Conservation (phyloP, 2,797 vertebrate species). For the Lerista edwardsae region DNA sequence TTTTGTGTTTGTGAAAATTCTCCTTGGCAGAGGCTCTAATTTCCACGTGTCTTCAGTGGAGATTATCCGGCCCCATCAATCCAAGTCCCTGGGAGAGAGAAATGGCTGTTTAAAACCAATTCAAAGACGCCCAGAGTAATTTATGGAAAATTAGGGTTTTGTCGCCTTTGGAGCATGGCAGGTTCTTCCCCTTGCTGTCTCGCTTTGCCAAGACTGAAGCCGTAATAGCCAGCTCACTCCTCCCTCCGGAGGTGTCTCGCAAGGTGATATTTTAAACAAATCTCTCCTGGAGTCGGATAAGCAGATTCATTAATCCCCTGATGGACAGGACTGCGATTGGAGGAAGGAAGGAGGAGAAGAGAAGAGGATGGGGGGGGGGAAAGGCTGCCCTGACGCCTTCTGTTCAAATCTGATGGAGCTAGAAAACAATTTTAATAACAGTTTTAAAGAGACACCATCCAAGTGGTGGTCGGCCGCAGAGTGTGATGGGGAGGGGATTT, state of each 20-base stretch:
- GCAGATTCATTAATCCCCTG: conserved; percentile 36
- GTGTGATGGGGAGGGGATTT: background rate
- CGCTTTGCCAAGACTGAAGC: fast-evolving
- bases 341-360: background rate
- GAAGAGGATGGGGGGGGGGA: background rate
- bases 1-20: background rate
- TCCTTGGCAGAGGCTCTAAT: background rate
- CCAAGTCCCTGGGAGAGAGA: conserved; percentile 29
- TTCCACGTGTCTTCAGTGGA: background rate
- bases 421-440: conserved; percentile 36
- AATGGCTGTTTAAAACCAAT: conserved; percentile 39
- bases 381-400: background rate
- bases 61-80: conserved; percentile 46
- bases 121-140: background rate
- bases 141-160: conserved; percentile 38
- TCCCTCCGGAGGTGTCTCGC: background rate
- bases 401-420: conserved; percentile 19
- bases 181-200: background rate
- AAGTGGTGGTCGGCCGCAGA: background rate
- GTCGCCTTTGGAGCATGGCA: background rate
- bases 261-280: background rate
- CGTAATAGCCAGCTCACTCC: background rate
- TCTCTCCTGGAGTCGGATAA: conserved; percentile 21
- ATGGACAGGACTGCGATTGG: conserved; percentile 17
- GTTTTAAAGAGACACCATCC: background rate